Percentiles rank a stretch among this genome's conserved stretches.
These are phyloP conservation scores for Podocnemis expansa DNA, from an alignment of 2,113 vertebrate species.

Conservation along the genomic window DNA sequence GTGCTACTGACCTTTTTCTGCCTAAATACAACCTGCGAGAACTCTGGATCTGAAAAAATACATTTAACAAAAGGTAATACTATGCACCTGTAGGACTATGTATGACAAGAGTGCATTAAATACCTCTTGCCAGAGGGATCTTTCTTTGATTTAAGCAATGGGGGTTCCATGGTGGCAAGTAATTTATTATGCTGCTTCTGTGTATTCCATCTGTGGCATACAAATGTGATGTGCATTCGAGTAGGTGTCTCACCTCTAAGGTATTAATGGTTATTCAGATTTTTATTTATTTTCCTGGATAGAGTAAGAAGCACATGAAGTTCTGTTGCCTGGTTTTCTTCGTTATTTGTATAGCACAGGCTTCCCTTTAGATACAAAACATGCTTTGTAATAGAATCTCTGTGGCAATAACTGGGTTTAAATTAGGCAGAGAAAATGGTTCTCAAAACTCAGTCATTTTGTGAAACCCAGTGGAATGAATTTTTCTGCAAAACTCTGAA, in stretches of 20 bases:
- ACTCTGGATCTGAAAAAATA: neutral
- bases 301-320: accelerated
- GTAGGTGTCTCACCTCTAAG: neutral
- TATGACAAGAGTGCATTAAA: accelerated
- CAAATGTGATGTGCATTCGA: accelerated
- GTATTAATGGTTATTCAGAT: accelerated
- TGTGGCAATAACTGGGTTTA: neutral
- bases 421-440: neutral
- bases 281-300: neutral
- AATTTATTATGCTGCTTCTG: no score
- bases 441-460: accelerated
- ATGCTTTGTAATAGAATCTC: neutral
- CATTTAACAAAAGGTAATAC: accelerated
- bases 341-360: accelerated
- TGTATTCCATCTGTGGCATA: neutral
- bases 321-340: neutral
- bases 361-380: neutral
- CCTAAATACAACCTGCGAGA: neutral
- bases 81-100: accelerated
- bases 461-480: accelerated
- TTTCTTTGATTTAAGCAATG: neutral
- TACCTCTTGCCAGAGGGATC: neutral
- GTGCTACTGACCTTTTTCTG: neutral
- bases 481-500: neutral
- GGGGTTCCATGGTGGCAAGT: neutral